These are phyloP conservation scores for Brotula barbata DNA, from an alignment of 2,797 vertebrate genomes.

Conservation along the genomic window DNA sequence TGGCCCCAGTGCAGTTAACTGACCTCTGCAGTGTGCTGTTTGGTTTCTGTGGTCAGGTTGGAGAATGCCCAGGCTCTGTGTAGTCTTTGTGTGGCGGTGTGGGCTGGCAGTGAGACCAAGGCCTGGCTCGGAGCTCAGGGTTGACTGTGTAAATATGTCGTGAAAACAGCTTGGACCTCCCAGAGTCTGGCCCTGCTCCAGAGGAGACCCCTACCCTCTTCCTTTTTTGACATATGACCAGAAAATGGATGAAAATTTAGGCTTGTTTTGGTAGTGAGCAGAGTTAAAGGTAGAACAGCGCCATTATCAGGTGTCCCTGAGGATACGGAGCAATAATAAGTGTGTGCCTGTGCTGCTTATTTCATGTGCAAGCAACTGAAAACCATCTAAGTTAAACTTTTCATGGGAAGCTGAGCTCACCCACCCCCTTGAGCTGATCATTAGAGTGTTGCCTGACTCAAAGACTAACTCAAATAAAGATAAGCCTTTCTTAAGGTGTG, in stretches of 20 bases:
- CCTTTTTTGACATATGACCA: constrained; percentile 23
- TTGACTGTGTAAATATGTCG: constrained; percentile 65
- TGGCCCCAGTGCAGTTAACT: constrained; percentile 35
- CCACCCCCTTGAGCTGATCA: neutral
- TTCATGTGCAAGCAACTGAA: constrained; percentile 17
- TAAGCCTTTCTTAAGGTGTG: constrained; percentile 17
- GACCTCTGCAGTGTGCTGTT: constrained; percentile 61
- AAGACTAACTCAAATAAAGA: constrained; percentile 32
- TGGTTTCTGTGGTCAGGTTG: constrained; percentile 64
- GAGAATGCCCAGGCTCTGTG: constrained; percentile 65
- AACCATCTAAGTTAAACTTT: constrained; percentile 24
- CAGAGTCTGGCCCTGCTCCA: constrained; percentile 40
- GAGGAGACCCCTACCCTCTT: constrained; percentile 34
- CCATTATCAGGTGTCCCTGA: constrained; percentile 20
- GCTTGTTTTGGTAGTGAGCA: constrained; percentile 2
- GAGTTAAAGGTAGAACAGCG: constrained; percentile 21
- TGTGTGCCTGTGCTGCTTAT: constrained; percentile 24
- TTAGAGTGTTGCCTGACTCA: constrained; percentile 20
- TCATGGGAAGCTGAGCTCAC: constrained; percentile 17
- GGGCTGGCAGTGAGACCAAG: constrained; percentile 48
- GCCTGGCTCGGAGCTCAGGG: constrained; percentile 53
- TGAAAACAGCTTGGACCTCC: constrained; percentile 61
- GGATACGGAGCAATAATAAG: constrained; percentile 24
- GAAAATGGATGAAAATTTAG: constrained; percentile 35
- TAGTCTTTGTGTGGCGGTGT: constrained; percentile 34